A percentile compares a stretch with the other conserved stretches of the same genome.
phyloP scores from a whole-genome alignment of 2,888 invertebrate genomes.

The Agelastica alni region DNA sequence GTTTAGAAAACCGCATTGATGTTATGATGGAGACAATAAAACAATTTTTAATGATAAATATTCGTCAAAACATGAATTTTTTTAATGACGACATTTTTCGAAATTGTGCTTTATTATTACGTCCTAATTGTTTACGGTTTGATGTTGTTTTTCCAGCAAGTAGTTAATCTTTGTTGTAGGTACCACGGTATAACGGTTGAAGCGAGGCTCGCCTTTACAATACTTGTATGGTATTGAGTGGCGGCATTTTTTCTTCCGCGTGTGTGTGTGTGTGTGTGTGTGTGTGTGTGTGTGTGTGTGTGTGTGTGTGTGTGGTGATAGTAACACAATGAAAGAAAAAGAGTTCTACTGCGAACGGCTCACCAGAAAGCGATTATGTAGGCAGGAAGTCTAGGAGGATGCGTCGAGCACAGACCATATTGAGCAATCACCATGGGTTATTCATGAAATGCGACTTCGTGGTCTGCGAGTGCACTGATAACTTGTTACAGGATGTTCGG shows the following conservation, averaged over 20 bases:
- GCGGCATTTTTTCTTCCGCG: slow-evolving; percentile 8
- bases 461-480: not conserved
- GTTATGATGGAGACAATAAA: too few species aligned
- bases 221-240: slow-evolving; percentile 7
- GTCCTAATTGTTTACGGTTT: too few species aligned
- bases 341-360: not conserved
- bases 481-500: not conserved
- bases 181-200: slow-evolving; percentile 2
- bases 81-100: too few species aligned
- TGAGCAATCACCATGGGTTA: slow-evolving; percentile 6
- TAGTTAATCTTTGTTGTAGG: too few species aligned
- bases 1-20: too few species aligned
- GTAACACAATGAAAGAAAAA: slow-evolving; percentile 6
- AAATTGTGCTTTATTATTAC: too few species aligned
- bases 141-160: too few species aligned
- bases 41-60: too few species aligned
- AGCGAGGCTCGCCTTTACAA: not conserved
- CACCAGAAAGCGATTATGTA: slow-evolving; percentile 5
- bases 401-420: slow-evolving; percentile 5
- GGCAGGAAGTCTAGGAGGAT: slow-evolving; percentile 12
- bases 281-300: too few species aligned
- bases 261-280: too few species aligned
- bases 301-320: not conserved
- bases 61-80: too few species aligned
- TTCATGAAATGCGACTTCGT: slow-evolving; percentile 8